Conservation (phyloP, 37 sponge, comb jelly and placozoan genomes). For the Geodia barretti region DNA sequence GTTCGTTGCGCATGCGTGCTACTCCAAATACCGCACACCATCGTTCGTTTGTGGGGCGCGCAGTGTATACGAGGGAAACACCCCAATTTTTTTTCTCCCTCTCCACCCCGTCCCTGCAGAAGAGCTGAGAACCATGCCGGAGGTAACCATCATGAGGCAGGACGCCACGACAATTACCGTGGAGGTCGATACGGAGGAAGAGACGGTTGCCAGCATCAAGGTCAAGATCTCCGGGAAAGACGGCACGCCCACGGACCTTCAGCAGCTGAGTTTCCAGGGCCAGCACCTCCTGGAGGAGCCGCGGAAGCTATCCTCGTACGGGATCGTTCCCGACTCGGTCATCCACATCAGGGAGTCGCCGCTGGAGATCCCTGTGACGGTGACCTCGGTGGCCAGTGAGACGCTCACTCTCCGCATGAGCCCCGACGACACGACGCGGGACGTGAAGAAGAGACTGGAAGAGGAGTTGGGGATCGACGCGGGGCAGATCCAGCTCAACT, state of each 20-base stretch:
- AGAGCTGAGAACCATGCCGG: neutral
- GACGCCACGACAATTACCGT: neutral
- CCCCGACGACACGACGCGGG: neutral
- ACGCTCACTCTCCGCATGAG: neutral
- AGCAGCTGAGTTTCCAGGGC: constrained; percentile 1
- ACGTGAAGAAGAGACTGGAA: neutral
- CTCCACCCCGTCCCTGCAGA: too few species aligned
- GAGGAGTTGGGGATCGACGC: neutral
- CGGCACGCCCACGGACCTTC: constrained; percentile 15
- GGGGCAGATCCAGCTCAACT: neutral
- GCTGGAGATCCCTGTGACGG: neutral
- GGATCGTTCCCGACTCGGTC: neutral
- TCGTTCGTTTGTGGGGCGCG: too few species aligned
- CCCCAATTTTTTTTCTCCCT: too few species aligned
- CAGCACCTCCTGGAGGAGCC: neutral
- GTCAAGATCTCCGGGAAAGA: constrained; percentile 9
- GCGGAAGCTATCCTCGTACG: neutral
- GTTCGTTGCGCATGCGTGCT: too few species aligned
- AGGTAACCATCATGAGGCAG: neutral
- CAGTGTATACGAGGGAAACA: too few species aligned
- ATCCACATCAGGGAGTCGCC: neutral
- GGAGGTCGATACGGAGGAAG: neutral
- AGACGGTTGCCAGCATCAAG: constrained; percentile 15
- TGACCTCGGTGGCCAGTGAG: neutral
- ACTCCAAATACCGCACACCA: too few species aligned